A percentile compares a stretch with the other conserved stretches of the same genome.
These are phyloP conservation scores for Nothura maculosa DNA, from an alignment of 2,797 vertebrate genomes.

Conservation along the genomic window DNA sequence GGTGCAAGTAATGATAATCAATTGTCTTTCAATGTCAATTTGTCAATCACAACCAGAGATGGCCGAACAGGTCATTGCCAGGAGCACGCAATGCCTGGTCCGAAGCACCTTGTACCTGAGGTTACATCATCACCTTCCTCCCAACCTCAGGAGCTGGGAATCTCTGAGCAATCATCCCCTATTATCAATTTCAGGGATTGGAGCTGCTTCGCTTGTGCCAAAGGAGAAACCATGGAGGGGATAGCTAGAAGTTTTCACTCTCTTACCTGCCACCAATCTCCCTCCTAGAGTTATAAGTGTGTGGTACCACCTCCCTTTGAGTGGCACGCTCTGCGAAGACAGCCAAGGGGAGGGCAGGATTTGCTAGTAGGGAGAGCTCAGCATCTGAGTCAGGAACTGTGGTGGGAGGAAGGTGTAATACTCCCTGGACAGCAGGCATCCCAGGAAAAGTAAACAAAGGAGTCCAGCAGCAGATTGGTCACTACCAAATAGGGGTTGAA, in stretches of 20 bases:
- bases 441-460: conserved; percentile 72
- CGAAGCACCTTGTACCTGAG: neutral
- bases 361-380: conserved; percentile 35
- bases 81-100: neutral
- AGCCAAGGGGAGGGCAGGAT: conserved; percentile 34
- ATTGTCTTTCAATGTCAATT: neutral
- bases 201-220: neutral
- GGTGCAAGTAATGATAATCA: neutral
- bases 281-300: conserved; percentile 18
- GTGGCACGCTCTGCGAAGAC: conserved; percentile 38
- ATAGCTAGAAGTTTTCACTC: neutral
- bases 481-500: conserved; percentile 63
- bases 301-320: conserved; percentile 15
- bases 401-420: conserved; percentile 50
- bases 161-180: neutral
- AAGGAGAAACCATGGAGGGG: neutral
- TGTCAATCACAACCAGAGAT: neutral
- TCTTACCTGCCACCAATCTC: conserved; percentile 19
- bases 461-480: conserved; percentile 67
- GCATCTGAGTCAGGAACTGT: conserved; percentile 49
- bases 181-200: neutral
- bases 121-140: neutral
- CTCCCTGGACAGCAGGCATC: conserved; percentile 55
- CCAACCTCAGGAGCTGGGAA: accelerated
- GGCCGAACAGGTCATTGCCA: neutral